Evolutionary conservation across 1,140 invertebrate species (phyloP).

Genomic region (Hylyphantes graminicola): DNA sequence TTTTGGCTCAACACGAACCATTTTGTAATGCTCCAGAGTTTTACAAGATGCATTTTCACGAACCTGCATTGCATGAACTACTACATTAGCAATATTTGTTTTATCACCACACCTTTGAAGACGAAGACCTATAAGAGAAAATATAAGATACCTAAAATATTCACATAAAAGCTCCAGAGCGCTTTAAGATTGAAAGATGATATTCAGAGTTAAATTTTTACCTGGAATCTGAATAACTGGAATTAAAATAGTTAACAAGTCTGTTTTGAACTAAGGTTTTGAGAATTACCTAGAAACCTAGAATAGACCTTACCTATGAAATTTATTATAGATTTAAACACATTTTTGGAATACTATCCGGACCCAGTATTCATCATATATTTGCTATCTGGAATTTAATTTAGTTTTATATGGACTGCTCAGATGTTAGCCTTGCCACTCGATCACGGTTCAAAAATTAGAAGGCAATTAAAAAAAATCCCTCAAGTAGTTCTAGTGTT

Average conservation of each 20-base stretch:
- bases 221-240: not conserved
- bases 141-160: not conserved
- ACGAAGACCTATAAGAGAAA: constrained; percentile 52
- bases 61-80: constrained; percentile 86
- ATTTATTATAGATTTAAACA: too few species aligned
- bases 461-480: too few species aligned
- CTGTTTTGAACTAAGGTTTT: not conserved
- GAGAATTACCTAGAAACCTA: too few species aligned
- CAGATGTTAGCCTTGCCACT: too few species aligned
- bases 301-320: too few species aligned
- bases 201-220: not conserved
- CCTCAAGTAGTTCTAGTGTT: too few species aligned
- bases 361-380: too few species aligned
- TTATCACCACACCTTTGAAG: constrained; percentile 71
- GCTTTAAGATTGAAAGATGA: not conserved
- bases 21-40: constrained; percentile 84
- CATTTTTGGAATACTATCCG: too few species aligned
- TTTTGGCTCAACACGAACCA: constrained; percentile 77
- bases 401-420: too few species aligned
- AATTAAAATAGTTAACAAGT: not conserved
- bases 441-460: too few species aligned
- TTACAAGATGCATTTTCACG: constrained; percentile 81
- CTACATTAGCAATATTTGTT: constrained; percentile 79
- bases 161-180: not conserved
- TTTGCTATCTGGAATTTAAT: too few species aligned